Conservation (phyloP, 2,888 invertebrate genomes). For the Bellardia bayeri region DNA sequence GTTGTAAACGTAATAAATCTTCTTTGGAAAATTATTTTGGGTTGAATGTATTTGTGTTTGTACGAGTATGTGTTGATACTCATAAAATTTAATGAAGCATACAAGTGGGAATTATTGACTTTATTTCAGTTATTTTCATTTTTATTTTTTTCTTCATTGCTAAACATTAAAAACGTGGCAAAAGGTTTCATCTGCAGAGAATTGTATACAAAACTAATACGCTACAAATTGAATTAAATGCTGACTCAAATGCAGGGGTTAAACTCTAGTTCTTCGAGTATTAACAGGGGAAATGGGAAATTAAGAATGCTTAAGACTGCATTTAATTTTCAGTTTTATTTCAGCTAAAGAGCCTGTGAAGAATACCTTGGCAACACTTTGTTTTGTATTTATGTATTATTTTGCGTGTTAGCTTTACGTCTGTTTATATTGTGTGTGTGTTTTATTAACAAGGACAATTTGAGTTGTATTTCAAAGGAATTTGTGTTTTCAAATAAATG, state of each 20-base stretch:
- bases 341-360: neutral
- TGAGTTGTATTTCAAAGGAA: neutral
- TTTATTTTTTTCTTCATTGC: neutral
- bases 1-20: conserved; percentile 70
- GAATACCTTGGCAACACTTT: neutral
- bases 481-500: neutral
- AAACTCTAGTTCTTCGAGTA: neutral
- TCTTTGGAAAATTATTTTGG: conserved; percentile 69
- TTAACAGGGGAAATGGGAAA: neutral
- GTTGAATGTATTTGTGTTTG: conserved; percentile 20
- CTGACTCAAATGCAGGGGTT: conserved; percentile 44
- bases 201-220: conserved; percentile 33
- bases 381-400: neutral
- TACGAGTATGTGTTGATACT: conserved; percentile 47
- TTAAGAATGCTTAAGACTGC: neutral
- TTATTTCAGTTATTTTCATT: conserved; percentile 28
- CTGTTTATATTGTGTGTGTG: neutral
- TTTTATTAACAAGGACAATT: neutral
- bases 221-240: conserved; percentile 67
- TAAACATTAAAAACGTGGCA: conserved; percentile 29
- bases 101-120: conserved; percentile 73
- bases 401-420: neutral
- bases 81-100: conserved; percentile 70
- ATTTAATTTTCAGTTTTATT: neutral
- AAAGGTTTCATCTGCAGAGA: conserved; percentile 41